phyloP scores from a whole-genome alignment of 2,113 vertebrate species.

The Boleophthalmus pectinirostris region DNA sequence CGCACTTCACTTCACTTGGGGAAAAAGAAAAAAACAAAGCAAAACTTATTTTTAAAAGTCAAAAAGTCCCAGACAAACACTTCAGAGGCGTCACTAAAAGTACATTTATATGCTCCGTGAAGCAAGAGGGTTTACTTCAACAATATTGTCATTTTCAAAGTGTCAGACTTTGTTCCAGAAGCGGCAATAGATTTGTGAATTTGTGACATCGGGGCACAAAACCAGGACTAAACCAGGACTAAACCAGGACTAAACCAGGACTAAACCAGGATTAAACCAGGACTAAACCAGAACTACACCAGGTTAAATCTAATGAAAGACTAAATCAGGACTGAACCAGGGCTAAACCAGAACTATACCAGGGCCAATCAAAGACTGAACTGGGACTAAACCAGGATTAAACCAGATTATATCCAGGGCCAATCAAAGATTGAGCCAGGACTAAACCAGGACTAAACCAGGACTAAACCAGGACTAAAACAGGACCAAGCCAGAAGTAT shows the following conservation, averaged over 20 bases:
- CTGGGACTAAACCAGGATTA: too few species aligned
- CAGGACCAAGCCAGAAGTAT: too few species aligned
- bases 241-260: not conserved
- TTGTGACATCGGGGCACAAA: not conserved
- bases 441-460: not conserved
- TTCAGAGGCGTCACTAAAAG: constrained; percentile 19
- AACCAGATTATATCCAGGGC: too few species aligned
- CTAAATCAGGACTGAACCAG: too few species aligned
- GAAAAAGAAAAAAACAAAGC: not conserved
- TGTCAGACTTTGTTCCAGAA: too few species aligned
- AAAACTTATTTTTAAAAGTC: constrained; percentile 9
- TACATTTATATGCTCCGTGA: constrained; percentile 27
- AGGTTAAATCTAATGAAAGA: too few species aligned
- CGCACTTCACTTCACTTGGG: constrained; percentile 12
- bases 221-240: not conserved
- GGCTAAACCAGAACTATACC: too few species aligned
- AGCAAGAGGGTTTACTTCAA: constrained; percentile 18
- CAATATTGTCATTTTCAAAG: constrained; percentile 5
- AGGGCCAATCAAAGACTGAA: too few species aligned
- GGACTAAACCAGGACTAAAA: too few species aligned
- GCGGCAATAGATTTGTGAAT: too few species aligned
- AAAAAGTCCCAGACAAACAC: constrained; percentile 27
- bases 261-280: not conserved
- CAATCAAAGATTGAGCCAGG: too few species aligned
- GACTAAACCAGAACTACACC: not conserved